phyloP scores from a whole-genome alignment of 2,888 invertebrate species.

The Tiphia femorata region DNA sequence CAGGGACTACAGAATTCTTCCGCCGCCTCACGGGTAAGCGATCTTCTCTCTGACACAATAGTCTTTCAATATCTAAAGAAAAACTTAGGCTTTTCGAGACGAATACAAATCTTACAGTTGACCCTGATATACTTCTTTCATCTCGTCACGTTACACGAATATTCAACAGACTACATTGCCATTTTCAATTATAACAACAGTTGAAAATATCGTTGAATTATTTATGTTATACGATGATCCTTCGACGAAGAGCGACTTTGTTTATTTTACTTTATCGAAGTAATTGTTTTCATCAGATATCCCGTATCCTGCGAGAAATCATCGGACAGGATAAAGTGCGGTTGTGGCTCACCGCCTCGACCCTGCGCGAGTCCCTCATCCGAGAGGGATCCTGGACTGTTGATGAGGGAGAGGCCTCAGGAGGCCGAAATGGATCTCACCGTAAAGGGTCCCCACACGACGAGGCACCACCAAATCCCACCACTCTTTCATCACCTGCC shows the following conservation, averaged over 20 bases:
- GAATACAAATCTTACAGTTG: no score
- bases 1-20: constrained; percentile 59
- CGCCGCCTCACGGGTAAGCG: constrained; percentile 58
- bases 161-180: no score
- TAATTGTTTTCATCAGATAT: constrained; percentile 41
- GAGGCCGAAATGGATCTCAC: constrained; percentile 66
- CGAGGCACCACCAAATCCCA: constrained; percentile 48
- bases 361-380: constrained; percentile 48
- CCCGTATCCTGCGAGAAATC: constrained; percentile 60
- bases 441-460: constrained; percentile 55
- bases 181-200: no score
- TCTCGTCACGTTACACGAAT: no score
- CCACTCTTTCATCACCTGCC: constrained; percentile 57
- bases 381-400: constrained; percentile 32
- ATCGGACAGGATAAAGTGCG: constrained; percentile 59
- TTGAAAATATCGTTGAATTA: no score
- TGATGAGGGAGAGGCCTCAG: constrained; percentile 50
- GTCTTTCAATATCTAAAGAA: no score
- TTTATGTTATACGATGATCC: no score
- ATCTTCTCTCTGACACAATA: neutral
- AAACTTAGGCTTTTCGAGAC: no score
- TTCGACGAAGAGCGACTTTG: neutral
- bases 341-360: constrained; percentile 56
- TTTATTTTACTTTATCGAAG: neutral
- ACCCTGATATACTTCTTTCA: no score